Conservation (phyloP, 2,113 vertebrate species). For the Oreochromis aureus region DNA sequence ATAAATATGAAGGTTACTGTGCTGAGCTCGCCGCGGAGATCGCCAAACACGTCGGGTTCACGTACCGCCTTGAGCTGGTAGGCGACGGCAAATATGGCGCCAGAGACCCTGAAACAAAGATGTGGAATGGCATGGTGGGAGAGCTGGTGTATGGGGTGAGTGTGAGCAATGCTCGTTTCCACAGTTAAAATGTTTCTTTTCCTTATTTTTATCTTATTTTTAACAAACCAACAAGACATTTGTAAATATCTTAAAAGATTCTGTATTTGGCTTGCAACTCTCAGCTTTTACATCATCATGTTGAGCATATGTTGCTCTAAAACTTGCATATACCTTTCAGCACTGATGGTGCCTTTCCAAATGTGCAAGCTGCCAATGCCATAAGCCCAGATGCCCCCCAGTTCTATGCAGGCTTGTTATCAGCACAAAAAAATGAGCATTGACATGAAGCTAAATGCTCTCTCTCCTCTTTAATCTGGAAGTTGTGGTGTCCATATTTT, state of each 20-base stretch:
- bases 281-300: not conserved
- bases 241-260: not conserved
- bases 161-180: not conserved
- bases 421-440: too few species aligned
- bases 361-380: not conserved
- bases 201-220: not conserved
- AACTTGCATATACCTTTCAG: not conserved
- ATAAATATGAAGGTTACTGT: constrained; percentile 92
- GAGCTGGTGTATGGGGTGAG: constrained; percentile 96
- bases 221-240: rapidly evolving
- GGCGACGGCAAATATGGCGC: constrained; percentile 92
- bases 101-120: constrained; percentile 80
- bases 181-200: rapidly evolving
- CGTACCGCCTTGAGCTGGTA: constrained; percentile 90
- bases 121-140: constrained; percentile 99
- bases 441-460: too few species aligned
- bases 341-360: not conserved
- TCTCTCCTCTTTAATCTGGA: too few species aligned
- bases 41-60: constrained; percentile 91
- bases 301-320: not conserved
- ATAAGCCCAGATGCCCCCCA: not conserved
- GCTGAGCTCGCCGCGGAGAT: constrained; percentile 94
- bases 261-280: not conserved
- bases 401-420: not conserved
- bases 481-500: too few species aligned